phyloP scores from a whole-genome alignment of 2,888 invertebrate genomes.

The Priapulus caudatus region DNA sequence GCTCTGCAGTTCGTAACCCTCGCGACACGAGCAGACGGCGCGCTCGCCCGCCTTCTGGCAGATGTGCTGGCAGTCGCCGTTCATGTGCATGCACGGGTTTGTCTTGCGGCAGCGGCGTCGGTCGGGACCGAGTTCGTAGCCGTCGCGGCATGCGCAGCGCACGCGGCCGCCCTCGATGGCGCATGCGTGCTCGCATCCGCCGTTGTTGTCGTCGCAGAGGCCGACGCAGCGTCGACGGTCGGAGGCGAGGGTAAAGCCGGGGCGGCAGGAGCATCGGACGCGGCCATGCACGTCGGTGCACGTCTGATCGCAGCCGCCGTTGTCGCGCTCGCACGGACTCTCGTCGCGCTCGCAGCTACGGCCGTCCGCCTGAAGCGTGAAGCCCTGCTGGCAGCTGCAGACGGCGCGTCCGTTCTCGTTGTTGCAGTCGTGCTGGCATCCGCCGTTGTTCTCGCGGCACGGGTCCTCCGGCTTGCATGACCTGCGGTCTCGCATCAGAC shows the following conservation, averaged over 20 bases:
- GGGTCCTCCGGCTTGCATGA: slow-evolving; percentile 10
- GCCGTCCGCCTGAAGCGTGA: slow-evolving; percentile 9
- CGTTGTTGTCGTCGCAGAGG: slow-evolving; percentile 41
- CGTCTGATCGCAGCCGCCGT: slow-evolving; percentile 36
- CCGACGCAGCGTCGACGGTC: slow-evolving; percentile 34
- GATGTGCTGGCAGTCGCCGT: slow-evolving; percentile 44
- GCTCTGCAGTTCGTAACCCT: slow-evolving; percentile 29
- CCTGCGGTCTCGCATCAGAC: slow-evolving; percentile 31
- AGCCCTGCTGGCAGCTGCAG: slow-evolving; percentile 10
- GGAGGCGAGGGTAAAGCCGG: slow-evolving; percentile 26
- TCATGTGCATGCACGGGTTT: slow-evolving; percentile 20
- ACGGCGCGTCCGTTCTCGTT: not conserved
- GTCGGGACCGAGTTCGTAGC: slow-evolving; percentile 27
- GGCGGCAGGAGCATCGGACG: slow-evolving; percentile 31
- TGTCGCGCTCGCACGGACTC: slow-evolving; percentile 19
- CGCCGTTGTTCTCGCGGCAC: slow-evolving; percentile 22
- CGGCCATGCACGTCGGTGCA: slow-evolving; percentile 38
- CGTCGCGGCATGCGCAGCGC: slow-evolving; percentile 31
- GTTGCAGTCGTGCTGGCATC: slow-evolving; percentile 12
- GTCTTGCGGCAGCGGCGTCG: slow-evolving; percentile 19
- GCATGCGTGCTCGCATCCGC: slow-evolving; percentile 44
- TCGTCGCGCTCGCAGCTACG: slow-evolving; percentile 38
- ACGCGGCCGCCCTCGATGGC: not conserved
- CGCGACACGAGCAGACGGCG: slow-evolving; percentile 27
- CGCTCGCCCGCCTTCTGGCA: slow-evolving; percentile 37